These are phyloP conservation scores for Buphagus erythrorhynchus DNA, from an alignment of 2,797 vertebrate genomes.

Conservation along the genomic window DNA sequence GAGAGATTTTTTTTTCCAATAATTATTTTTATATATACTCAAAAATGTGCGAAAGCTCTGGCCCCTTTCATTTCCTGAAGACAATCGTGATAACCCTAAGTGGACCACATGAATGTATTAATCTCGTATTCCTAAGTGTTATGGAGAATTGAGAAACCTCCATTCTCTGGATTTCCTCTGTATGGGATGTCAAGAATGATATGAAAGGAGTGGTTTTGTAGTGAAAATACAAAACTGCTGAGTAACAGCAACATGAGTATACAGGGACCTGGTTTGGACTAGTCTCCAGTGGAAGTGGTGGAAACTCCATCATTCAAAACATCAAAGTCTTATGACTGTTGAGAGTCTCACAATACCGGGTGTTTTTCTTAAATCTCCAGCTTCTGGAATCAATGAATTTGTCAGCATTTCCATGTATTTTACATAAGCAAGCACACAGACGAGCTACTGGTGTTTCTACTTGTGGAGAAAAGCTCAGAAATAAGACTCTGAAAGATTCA, in stretches of 20 bases:
- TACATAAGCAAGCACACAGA: not conserved
- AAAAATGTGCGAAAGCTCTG: not conserved
- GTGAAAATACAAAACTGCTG: slow-evolving; percentile 50
- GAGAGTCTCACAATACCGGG: not conserved
- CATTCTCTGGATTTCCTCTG: not conserved
- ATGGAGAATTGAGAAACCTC: not conserved
- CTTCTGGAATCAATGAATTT: not conserved
- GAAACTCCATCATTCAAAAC: slow-evolving; percentile 36
- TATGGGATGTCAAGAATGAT: slow-evolving; percentile 20
- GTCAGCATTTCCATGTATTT: not conserved
- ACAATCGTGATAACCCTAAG: slow-evolving; percentile 10
- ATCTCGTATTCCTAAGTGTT: not conserved
- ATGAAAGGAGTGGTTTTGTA: not conserved
- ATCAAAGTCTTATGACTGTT: slow-evolving; percentile 11
- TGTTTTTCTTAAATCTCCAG: slow-evolving; percentile 35
- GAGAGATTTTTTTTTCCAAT: not conserved
- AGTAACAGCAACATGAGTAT: slow-evolving; percentile 45
- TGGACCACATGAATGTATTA: slow-evolving; percentile 7
- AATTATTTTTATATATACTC: not conserved
- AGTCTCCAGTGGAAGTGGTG: slow-evolving; percentile 24
- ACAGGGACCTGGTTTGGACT: not conserved
- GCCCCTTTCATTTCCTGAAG: slow-evolving; percentile 50
- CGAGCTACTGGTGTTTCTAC: not conserved
- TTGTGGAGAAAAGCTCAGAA: not conserved
- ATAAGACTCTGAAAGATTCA: not conserved